A percentile compares a stretch with the other conserved stretches of the same genome.
These are phyloP conservation scores for Heliconius melpomene DNA, from an alignment of 1,140 invertebrate species.

Conservation along the genomic window DNA sequence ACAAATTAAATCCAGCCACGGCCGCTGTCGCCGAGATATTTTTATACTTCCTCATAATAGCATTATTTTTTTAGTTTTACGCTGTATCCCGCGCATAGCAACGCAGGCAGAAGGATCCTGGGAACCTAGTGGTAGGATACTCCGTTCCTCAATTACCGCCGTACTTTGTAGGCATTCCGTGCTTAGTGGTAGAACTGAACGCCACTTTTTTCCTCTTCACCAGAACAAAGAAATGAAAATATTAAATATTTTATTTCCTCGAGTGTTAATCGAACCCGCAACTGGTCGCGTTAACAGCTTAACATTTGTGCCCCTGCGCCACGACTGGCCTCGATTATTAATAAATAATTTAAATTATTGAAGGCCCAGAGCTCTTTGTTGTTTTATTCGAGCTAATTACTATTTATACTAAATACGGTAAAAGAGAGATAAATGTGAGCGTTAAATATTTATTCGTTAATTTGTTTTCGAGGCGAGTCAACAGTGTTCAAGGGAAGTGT, in stretches of 20 bases:
- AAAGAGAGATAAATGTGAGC: background rate
- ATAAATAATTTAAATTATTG: slow-evolving; percentile 8
- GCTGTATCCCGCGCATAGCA: too few relatives aligned
- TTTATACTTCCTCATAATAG: background rate
- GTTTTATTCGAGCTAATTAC: background rate
- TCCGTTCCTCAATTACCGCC: too few relatives aligned
- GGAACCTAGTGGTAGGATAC: too few relatives aligned
- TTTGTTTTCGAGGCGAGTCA: background rate
- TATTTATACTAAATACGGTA: background rate
- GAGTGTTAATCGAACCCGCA: too few relatives aligned
- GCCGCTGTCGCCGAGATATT: background rate
- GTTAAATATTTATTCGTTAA: background rate
- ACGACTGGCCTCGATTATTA: background rate
- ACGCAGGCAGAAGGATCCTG: too few relatives aligned
- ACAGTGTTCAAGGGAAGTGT: background rate
- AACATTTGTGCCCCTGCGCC: too few relatives aligned
- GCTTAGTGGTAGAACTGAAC: too few relatives aligned
- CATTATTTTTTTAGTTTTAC: background rate
- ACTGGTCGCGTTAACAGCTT: too few relatives aligned
- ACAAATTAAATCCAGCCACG: slow-evolving; percentile 6
- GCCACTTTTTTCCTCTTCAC: too few relatives aligned
- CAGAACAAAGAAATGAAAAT: too few relatives aligned
- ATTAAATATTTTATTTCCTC: too few relatives aligned
- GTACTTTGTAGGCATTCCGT: too few relatives aligned
- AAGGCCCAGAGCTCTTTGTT: background rate